Conservation (phyloP, 2,888 invertebrate genomes). For the Mechanitis messenoides region DNA sequence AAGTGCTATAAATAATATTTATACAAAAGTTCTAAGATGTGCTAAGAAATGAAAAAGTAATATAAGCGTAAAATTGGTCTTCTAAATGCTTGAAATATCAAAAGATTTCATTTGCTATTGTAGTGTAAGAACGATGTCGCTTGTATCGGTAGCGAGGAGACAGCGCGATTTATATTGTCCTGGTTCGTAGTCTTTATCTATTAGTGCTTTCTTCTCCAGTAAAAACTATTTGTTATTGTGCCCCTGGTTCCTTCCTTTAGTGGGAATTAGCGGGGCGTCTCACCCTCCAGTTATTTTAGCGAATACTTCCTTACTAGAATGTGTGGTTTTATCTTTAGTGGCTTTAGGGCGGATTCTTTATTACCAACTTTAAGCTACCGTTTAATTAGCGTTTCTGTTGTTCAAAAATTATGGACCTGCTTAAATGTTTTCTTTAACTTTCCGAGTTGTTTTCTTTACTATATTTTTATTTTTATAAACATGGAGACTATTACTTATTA, state of each 20-base stretch:
- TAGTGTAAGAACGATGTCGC: slow-evolving; percentile 18
- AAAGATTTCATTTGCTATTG: slow-evolving; percentile 19
- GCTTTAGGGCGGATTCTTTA: slow-evolving; percentile 30
- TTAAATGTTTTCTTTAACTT: background rate
- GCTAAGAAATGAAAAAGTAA: background rate
- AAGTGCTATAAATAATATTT: background rate
- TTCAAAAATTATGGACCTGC: background rate
- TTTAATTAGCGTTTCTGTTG: slow-evolving; percentile 3
- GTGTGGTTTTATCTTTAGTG: slow-evolving; percentile 26
- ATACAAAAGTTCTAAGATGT: background rate
- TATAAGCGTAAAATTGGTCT: background rate
- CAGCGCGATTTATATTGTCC: slow-evolving; percentile 31
- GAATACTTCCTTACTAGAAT: slow-evolving; percentile 33
- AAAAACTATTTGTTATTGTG: slow-evolving; percentile 56
- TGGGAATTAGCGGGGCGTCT: slow-evolving; percentile 43
- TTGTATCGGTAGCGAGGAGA: slow-evolving; percentile 24
- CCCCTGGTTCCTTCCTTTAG: slow-evolving; percentile 38
- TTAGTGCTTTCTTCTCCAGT: slow-evolving; percentile 42
- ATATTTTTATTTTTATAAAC: background rate
- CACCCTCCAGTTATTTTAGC: slow-evolving; percentile 35
- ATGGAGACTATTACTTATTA: background rate
- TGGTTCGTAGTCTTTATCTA: slow-evolving; percentile 44
- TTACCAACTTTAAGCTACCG: background rate
- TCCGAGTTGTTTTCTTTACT: background rate
- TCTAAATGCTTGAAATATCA: slow-evolving; percentile 6